Evolutionary conservation across 2,888 invertebrate genomes (phyloP), one percentile per base, ranked within the genome.

Genomic region (Fissipunctia ypsillon): DNA sequence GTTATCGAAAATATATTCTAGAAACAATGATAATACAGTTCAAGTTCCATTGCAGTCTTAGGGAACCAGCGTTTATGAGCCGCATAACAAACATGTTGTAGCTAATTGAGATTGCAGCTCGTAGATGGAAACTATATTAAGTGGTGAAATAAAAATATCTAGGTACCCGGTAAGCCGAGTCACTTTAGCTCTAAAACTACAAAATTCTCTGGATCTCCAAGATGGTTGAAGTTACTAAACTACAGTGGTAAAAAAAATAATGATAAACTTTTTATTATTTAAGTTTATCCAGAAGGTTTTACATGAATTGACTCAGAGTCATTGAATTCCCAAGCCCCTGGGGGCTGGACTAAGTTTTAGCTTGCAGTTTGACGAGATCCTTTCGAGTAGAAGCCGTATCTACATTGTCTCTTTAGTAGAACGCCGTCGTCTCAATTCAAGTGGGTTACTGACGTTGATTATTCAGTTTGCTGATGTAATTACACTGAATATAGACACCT

Each of bases 401-500:
- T 48, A 74, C n/a, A 48, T 61, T 41, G 16, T 54, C 48, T 28
- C 60, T 48, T 41, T 14, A 63, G 31, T 45, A 12, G n/a, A 67
- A 22, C 31, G 10, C 38, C 66, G 38, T 35, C 61, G 52, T 54
- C 12, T 25, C 57, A 66, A 60, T 67, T 38, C 45, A 48, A 48
- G 60, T 57, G 57, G 79, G 52, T 78, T 43, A 38, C 43, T 54
- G 66, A 25, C 56, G 65, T 80, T 73, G 45, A 67, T 80, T 83
- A 83, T 69, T 83, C 63, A 73, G 66, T 25, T 54, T n/a, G 59
- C 69, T 59, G 54, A 41, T 41, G 66, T 67, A 69, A 83, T 83
- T 83, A 78, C 54, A 63, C 69, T 64, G 80, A 83, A 80, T 80
- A 78, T 69, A 80, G 80, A 80, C 66, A 73, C 52, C 59, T 80